Evolutionary conservation across 2,888 invertebrate genomes (phyloP).

Genomic region (Acrocyrtus sp.): DNA sequence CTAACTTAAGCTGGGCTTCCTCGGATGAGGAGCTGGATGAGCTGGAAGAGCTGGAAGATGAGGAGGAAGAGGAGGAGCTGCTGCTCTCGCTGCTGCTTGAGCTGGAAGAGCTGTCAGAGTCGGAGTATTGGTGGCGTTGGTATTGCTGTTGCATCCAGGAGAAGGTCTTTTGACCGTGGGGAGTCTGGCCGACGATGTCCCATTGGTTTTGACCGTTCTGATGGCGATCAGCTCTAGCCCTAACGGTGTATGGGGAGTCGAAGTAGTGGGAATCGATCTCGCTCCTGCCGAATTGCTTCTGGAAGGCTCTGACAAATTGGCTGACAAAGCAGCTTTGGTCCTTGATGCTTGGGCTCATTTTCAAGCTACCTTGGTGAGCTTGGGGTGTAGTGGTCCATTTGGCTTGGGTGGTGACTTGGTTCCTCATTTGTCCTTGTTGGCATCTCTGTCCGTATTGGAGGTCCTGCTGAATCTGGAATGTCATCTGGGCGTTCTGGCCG

Average conservation of each 20-base stretch:
- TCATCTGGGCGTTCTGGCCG: neutral
- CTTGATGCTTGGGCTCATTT: conserved; percentile 22
- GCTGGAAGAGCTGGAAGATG: neutral
- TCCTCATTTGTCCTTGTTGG: conserved; percentile 26
- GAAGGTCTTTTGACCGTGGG: conserved; percentile 10
- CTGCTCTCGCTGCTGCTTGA: conserved; percentile 1
- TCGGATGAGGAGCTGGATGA: conserved; percentile 20
- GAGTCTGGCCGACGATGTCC: conserved; percentile 23
- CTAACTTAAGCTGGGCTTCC: conserved; percentile 6
- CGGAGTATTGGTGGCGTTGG: too few species aligned
- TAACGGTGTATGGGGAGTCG: conserved; percentile 15
- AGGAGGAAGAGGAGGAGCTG: neutral
- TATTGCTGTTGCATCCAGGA: conserved; percentile 17
- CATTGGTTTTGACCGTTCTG: conserved; percentile 24
- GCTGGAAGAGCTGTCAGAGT: conserved; percentile 6
- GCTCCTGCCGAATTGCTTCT: conserved; percentile 20
- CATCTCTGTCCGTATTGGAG: conserved; percentile 29
- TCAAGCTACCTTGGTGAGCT: conserved; percentile 8
- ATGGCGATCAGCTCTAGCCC: conserved; percentile 7
- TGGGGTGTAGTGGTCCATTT: conserved; percentile 11
- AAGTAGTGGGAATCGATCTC: conserved; percentile 22
- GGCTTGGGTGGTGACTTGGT: conserved; percentile 21
- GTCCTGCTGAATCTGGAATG: conserved; percentile 7
- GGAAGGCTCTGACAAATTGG: conserved; percentile 17
- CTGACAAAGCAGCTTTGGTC: conserved; percentile 9